Evolutionary conservation across 2,888 invertebrate species (phyloP), one percentile per base, ranked within the genome.

Genomic region (Mycogona germanica): DNA sequence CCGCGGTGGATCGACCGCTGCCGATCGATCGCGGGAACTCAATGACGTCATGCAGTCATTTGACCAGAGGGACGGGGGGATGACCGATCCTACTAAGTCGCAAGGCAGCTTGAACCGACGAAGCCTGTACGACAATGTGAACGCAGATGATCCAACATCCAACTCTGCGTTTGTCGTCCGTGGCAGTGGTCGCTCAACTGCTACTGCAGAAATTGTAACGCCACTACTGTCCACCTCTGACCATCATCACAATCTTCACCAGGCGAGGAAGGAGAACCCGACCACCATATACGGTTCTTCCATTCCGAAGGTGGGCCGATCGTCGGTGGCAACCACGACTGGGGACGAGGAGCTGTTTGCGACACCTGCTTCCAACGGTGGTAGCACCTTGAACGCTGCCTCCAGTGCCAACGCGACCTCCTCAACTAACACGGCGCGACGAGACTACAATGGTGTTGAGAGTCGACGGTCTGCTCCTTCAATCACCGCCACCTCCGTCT

Each of bases 101-200:
- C n/a, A n/a, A n/a, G n/a, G n/a, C n/a, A n/a, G 23, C 12, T 25
- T 32, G 3, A 46, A 30, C 19, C 53, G 47, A 14, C 23, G 47
- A 17, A 53, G 53, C 29, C 47, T 35, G 46, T 53, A 53, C 19
- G 53, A 53, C n/a, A 53, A 53, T 17, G 53, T 53, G 19, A 44
- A 23, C 12, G 25, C 25, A 7, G 21, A 17, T 9, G 44, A 29
- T 12, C 28, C 1, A 7, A 19, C 19, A 3, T 32, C 21, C 21
- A 23, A 19, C 6, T 40, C 7, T 23, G n/a, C n/a, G n/a, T n/a
- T n/a, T n/a, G 37, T n/a, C 3, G 50, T 40, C 21, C 14, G 25
- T 5, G 51, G 29, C 17, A 5, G 23, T 6, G n/a, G 9, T 12
- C 35, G 9, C n/a, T 9, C 14, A 14, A 47, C 32, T 29, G 30